Conservation (phyloP, 2,113 vertebrate genomes). For the Halcyon malimbica region DNA sequence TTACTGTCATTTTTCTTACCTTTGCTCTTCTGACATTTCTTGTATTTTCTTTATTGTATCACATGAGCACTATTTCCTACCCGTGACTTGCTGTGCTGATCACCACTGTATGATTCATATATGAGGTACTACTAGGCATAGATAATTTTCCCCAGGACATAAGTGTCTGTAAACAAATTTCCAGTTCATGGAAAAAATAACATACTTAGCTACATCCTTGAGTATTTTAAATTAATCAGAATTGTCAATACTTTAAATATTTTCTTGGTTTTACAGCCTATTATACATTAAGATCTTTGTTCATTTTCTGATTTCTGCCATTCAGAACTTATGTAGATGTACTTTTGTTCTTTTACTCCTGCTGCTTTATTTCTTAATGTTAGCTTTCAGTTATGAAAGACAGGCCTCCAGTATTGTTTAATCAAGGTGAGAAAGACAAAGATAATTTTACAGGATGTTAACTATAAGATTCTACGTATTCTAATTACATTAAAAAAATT, state of each 20-base stretch:
- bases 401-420: not conserved
- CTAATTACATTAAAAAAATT: not conserved
- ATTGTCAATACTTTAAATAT: not conserved
- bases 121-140: not conserved
- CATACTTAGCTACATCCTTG: not conserved
- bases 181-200: not conserved
- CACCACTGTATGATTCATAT: not conserved
- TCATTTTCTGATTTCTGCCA: not conserved
- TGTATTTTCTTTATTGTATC: not conserved
- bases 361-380: not conserved
- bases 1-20: not conserved
- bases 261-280: not conserved
- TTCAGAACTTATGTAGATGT: not conserved
- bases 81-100: not conserved
- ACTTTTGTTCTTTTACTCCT: not conserved
- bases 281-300: not conserved
- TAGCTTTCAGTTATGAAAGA: not conserved
- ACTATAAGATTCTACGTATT: not conserved
- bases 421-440: not conserved
- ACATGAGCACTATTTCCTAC: not conserved
- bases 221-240: not conserved
- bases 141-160: not conserved
- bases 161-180: not conserved
- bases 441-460: not conserved
- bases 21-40: not conserved